Evolutionary conservation across 2,888 invertebrate species (phyloP).

Genomic region (Euplexia lucipara): DNA sequence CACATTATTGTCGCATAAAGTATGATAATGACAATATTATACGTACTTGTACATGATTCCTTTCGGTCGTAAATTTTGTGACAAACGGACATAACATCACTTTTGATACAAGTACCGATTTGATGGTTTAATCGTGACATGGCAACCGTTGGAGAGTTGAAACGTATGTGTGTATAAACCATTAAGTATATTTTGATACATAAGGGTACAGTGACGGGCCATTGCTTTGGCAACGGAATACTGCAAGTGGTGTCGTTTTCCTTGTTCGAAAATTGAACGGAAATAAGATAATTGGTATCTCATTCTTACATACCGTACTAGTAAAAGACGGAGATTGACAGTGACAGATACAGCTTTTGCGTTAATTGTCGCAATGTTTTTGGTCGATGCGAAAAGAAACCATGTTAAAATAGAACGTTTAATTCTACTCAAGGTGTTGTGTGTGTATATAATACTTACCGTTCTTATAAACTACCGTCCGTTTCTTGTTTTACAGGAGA

Average conservation of each 20-base stretch:
- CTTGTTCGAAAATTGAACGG: not conserved
- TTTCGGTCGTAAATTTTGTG: slow-evolving; percentile 48
- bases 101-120: slow-evolving; percentile 32
- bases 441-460: too few species aligned
- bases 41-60: slow-evolving; percentile 30
- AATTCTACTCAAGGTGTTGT: too few species aligned
- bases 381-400: too few species aligned
- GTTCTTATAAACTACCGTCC: too few species aligned
- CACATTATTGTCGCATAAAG: slow-evolving; percentile 43
- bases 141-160: slow-evolving; percentile 17
- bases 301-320: not conserved
- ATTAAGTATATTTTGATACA: not conserved
- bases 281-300: too few species aligned
- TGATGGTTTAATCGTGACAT: slow-evolving; percentile 58
- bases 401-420: too few species aligned
- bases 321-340: too few species aligned
- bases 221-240: too few species aligned
- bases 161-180: not conserved
- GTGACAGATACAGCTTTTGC: too few species aligned
- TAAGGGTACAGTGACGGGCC: not conserved
- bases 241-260: not conserved
- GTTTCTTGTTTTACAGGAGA: too few species aligned
- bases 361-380: too few species aligned
- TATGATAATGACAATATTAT: slow-evolving; percentile 56
- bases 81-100: slow-evolving; percentile 33